Evolutionary conservation across 2,113 vertebrate species (phyloP).

Genomic region (Notothenia rossii): DNA sequence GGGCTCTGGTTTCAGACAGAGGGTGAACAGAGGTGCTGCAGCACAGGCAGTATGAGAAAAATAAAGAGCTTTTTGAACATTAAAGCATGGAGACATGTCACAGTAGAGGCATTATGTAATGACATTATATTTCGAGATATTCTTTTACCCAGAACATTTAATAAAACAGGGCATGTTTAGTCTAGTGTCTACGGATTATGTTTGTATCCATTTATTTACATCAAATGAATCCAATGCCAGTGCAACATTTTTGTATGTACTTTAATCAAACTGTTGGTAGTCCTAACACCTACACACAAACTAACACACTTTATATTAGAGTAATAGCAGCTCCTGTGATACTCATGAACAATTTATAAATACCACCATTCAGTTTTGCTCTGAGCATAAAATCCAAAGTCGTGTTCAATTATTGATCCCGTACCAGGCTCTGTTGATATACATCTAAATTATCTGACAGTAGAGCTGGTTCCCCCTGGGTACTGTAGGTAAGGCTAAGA

Average conservation of each 20-base stretch:
- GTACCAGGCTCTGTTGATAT: slow-evolving; percentile 9
- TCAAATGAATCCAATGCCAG: neutral
- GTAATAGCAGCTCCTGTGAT: slow-evolving; percentile 16
- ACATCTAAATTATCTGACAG: neutral
- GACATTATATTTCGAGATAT: too few species aligned
- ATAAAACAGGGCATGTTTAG: neutral
- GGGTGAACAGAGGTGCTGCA: too few species aligned
- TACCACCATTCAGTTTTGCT: slow-evolving; percentile 52
- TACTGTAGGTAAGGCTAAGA: neutral
- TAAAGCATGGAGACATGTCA: too few species aligned
- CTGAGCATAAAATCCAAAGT: slow-evolving; percentile 56
- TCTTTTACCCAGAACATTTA: too few species aligned
- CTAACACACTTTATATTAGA: neutral
- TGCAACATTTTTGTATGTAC: neutral
- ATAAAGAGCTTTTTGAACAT: too few species aligned
- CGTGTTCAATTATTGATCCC: slow-evolving; percentile 66
- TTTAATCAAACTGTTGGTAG: neutral
- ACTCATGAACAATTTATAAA: slow-evolving; percentile 61
- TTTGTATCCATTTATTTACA: neutral
- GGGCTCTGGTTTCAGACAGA: too few species aligned
- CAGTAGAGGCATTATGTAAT: too few species aligned
- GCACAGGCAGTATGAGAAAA: too few species aligned
- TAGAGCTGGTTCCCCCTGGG: neutral
- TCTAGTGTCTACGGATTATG: neutral
- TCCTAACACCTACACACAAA: neutral